These are phyloP conservation scores for Argyrosomus japonicus DNA, from an alignment of 2,113 vertebrate species.

Conservation along the genomic window DNA sequence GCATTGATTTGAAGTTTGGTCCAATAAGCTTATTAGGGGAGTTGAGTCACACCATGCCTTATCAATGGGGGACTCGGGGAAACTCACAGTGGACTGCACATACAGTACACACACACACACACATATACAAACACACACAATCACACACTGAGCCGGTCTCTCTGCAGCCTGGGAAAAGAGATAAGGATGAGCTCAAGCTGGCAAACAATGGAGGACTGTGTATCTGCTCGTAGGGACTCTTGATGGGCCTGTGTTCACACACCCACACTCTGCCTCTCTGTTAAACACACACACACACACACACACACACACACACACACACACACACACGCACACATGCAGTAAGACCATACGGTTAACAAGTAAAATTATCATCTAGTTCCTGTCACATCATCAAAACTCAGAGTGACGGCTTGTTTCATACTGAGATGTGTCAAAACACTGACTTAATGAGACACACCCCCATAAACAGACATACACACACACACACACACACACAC, in stretches of 20 bases:
- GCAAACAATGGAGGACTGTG: constrained; percentile 56
- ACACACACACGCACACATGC: neutral
- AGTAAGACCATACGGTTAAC: constrained; percentile 32
- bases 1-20: constrained; percentile 55
- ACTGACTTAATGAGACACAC: constrained; percentile 31
- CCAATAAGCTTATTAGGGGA: constrained; percentile 58
- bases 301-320: neutral
- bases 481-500: neutral
- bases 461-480: neutral
- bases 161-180: constrained; percentile 54
- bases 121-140: constrained; percentile 22
- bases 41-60: constrained; percentile 44
- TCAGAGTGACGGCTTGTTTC: constrained; percentile 17
- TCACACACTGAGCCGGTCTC: constrained; percentile 23
- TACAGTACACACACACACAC: constrained; percentile 32
- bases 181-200: constrained; percentile 67
- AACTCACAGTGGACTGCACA: constrained; percentile 31
- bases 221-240: constrained; percentile 39
- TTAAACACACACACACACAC: neutral
- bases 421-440: constrained; percentile 28
- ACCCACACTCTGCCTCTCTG: too few species aligned
- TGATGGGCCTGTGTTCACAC: neutral
- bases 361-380: constrained; percentile 29
- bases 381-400: constrained; percentile 49
- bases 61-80: constrained; percentile 52